Evolutionary conservation across 2,113 vertebrate genomes (phyloP), one percentile per base, ranked within the genome.

Genomic region (Aegotheles bennettii): DNA sequence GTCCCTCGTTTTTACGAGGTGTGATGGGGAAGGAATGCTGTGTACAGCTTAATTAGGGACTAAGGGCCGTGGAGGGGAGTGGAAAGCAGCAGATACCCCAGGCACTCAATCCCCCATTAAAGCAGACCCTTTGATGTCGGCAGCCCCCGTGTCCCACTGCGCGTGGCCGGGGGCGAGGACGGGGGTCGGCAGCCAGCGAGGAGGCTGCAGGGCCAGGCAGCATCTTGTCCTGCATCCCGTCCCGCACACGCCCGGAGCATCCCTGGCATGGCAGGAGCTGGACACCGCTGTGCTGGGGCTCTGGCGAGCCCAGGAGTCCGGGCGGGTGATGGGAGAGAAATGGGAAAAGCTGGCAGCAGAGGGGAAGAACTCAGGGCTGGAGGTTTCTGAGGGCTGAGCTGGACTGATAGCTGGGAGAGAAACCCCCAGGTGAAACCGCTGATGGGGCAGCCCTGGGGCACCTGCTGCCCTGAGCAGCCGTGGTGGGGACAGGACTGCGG

Each of bases 11-110:
- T 97, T 97, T 96, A 97, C 1, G 36, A 96, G 95, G 95, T 96
- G 95, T 68, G 84, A 94, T 59, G 82, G 94, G 85, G 90, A 95
- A 97, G 93, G 95, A 96, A 95, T 96, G 95, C 45, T 81, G 87
- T 84, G 69, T 83, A 78, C 60, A 69, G 75, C 75, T 96, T 94
- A 96, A 97, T 97, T 94, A 96, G 82, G 75, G 93, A 63, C 48
- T 84, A 54, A 73, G 75, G 53, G 92, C 94, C 94, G 74, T 26
- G 29, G 5, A 43, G 90, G 50, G 36, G 47, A 54, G 54, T 48
- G 78, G 68, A 42, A 88, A 87, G 94, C 77, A 73, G 78, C 61
- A 90, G 74, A 89, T 71, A 95, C 54, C 69, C 36, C 0, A 1
- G 83, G 93, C 75, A 40, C 71, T 76, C 83, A 17, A 11, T 36